Base-by-base conservation (phyloP, 1,140 invertebrate species). In the Drosophila jambulina region DNA sequence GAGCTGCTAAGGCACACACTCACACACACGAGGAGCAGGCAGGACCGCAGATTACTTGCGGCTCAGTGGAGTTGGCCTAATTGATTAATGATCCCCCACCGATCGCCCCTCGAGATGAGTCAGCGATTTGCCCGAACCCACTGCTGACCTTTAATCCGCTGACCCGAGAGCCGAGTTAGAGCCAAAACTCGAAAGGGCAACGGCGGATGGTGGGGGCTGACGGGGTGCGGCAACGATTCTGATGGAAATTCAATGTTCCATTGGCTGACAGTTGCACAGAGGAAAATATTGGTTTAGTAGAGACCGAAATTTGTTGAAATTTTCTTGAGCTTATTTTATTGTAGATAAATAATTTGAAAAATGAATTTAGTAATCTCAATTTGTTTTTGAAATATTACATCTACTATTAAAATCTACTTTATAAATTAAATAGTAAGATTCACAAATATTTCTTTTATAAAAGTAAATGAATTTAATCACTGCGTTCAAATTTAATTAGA, bases 71-170 rank as follows among this genome's bases (percentile, higher is more conserved):
- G 75, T 78, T 60, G 75, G 56, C 75, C 56, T 78, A 78, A 78
- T 78, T 78, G 75, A 78, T 78, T 78, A 78, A 78, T 78, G 75
- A 61, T 67, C n/a, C 56, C 75, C 42, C 51, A 27, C 42, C 63
- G 42, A 59, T 57, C 27, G 32, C 42, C 25, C 64, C 65, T 40
- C 12, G 25, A 19, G 34, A 48, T 77, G 63, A 78, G 42, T 59
- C 62, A 77, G 56, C 75, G 43, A 60, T 72, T 74, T 40, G 54
- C 29, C 13, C 27, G 13, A 71, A 29, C 45, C 69, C 23, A 59
- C 29, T 36, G 69, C 23, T 72, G 69, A 72, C 69, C 69, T 72
- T 72, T 60, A 49, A 71, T 27, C 36, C 43, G 53, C 21, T 60
- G 65, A 59, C 69, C 69, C 53, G 17, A 49, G 65, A 59, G 53